Conservation (phyloP, 2,113 vertebrate species). For the Colistium nudipinnis region DNA sequence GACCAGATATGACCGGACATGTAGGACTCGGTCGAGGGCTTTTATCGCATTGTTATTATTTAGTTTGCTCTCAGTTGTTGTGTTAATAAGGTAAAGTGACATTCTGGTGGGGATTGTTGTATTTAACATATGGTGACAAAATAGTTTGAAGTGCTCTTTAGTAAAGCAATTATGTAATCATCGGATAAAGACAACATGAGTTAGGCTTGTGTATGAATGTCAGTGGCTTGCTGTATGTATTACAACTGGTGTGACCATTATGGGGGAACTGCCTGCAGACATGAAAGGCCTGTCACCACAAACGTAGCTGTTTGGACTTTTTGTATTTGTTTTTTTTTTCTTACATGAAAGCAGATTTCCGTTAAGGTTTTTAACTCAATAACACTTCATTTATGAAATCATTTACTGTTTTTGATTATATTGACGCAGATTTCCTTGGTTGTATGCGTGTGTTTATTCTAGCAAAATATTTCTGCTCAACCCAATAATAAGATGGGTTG, state of each 20-base stretch:
- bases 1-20: background rate
- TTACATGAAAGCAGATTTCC: background rate
- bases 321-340: background rate
- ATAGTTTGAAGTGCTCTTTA: background rate
- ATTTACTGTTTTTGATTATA: background rate
- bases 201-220: background rate
- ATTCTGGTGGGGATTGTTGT: background rate
- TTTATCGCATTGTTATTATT: constrained; percentile 3
- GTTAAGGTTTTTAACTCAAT: background rate
- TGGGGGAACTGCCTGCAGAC: background rate
- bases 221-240: background rate
- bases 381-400: background rate
- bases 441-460: background rate
- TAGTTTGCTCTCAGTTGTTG: background rate
- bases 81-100: background rate
- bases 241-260: background rate
- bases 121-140: background rate
- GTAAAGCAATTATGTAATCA: background rate
- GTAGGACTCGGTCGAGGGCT: too few relatives aligned
- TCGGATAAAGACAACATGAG: background rate
- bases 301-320: too few relatives aligned
- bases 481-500: background rate
- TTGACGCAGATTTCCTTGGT: constrained; percentile 3
- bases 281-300: background rate
- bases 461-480: background rate